Conservation (phyloP, 2,888 invertebrate species). For the Thera obeliscata region DNA sequence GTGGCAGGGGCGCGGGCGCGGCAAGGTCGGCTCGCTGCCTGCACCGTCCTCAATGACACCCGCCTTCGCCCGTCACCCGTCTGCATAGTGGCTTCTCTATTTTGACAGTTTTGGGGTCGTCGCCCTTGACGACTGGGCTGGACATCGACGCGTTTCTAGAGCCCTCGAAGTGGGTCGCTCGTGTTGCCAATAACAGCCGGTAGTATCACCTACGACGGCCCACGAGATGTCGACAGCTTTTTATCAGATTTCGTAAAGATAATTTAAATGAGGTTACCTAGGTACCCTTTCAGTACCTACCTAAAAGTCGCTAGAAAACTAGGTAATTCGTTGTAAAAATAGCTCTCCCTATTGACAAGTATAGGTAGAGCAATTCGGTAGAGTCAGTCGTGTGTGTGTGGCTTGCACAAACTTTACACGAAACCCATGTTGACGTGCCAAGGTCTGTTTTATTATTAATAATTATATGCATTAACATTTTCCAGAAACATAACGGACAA, state of each 20-base stretch:
- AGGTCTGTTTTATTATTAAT: background rate
- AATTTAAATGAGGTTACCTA: background rate
- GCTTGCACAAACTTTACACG: background rate
- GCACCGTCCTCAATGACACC: slow-evolving; percentile 45
- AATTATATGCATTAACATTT: background rate
- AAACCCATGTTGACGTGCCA: background rate
- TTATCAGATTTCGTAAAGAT: background rate
- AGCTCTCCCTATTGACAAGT: too few relatives aligned
- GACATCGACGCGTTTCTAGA: slow-evolving; percentile 30
- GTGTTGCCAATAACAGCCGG: slow-evolving; percentile 25
- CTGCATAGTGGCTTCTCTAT: slow-evolving; percentile 58
- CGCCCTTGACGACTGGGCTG: slow-evolving; percentile 47
- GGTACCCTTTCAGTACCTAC: background rate
- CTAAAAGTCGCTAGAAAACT: too few relatives aligned
- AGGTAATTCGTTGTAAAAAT: too few relatives aligned
- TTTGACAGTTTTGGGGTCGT: slow-evolving; percentile 64
- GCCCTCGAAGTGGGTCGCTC: slow-evolving; percentile 21
- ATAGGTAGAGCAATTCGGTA: background rate
- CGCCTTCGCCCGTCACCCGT: slow-evolving; percentile 51
- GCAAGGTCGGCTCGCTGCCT: slow-evolving; percentile 64
- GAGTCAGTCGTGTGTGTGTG: background rate
- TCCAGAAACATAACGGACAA: slow-evolving; percentile 28
- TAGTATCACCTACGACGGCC: slow-evolving; percentile 5
- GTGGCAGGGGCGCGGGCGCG: slow-evolving; percentile 69
- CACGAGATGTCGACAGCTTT: slow-evolving; percentile 4